Base-by-base conservation (phyloP, 1,140 invertebrate species). In the Drosophila yakuba region DNA sequence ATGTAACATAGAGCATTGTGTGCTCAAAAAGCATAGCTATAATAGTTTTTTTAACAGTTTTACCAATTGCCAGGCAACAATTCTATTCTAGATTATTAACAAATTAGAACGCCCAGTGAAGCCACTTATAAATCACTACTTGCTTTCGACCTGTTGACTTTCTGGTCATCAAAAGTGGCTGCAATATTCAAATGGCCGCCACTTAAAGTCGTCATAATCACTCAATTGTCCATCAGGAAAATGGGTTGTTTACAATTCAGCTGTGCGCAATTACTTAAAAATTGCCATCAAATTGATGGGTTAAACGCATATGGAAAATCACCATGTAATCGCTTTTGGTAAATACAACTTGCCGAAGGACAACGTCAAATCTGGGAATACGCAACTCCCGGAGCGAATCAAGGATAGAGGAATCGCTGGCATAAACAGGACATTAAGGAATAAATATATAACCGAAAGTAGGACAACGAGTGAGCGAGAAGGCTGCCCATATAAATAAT, bases 341-440 rank as follows among this genome's bases (percentile, higher is more conserved):
- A 11, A 52, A 41, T 54, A 83, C 73, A 78, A 74, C 59, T 45
- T 67, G 74, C 48, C 80, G 69, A 58, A 69, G 50, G 11, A 20
- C 17, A n/a, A 20, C 20, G 17, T 28, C 5, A 71, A 69, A 71
- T 57, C 67, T 41, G 51, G 61, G 44, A 38, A 48, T 61, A 56
- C 58, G 43, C 43, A 57, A 66, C 64, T 74, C 84, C 83, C 83
- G 4, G 14, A 72, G 51, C 64, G 68, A 61, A 71, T 57, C 73
- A 52, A 32, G 56, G 57, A 56, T 54, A 51, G 41, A 76, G 48
- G 54, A 47, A 59, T 41, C 72, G 38, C n/a, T 60, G 78, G 69
- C 83, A 83, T 88, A 86, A 86, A 83, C 82, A 83, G 83, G 56
- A 88, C 83, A 88, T 88, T 88, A 88, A 83, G 79, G 71, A 79